A percentile compares a stretch with the other conserved stretches of the same genome.
Evolutionary conservation across 2,797 vertebrate genomes (phyloP).

Genomic region (Podarcis siculus): DNA sequence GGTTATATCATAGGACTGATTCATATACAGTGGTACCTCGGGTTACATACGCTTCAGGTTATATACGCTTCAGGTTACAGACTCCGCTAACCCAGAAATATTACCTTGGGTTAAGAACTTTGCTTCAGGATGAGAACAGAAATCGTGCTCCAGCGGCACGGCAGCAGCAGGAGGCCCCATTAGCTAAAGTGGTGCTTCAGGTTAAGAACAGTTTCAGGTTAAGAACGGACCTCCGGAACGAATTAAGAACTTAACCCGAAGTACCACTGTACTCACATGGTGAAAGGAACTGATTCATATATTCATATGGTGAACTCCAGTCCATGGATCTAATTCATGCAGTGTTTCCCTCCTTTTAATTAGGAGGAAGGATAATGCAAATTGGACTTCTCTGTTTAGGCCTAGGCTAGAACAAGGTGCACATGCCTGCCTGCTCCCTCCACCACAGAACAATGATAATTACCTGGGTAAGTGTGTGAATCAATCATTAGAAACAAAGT

Average conservation of each 20-base stretch:
- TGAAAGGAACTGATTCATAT: not conserved
- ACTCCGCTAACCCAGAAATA: too few species aligned
- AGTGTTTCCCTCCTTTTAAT: not conserved
- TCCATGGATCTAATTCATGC: not conserved
- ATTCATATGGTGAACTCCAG: not conserved
- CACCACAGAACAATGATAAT: not conserved
- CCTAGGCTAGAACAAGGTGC: not conserved
- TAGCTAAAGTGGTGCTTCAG: too few species aligned
- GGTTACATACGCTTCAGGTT: too few species aligned
- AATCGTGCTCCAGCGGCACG: too few species aligned
- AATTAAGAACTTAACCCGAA: too few species aligned
- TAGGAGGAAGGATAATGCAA: not conserved
- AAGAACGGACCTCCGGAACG: too few species aligned
- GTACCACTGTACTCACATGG: not conserved
- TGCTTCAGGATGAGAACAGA: too few species aligned
- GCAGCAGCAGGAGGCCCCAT: too few species aligned
- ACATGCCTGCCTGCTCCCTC: not conserved
- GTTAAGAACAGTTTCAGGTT: too few species aligned
- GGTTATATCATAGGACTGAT: not conserved
- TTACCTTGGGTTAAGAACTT: too few species aligned
- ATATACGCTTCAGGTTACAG: too few species aligned
- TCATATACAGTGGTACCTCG: too few species aligned
- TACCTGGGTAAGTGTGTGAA: not conserved
- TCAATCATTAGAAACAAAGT: not conserved
- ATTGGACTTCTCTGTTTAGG: not conserved